phyloP scores from a whole-genome alignment of 2,797 vertebrate genomes.

The Morelia viridis region DNA sequence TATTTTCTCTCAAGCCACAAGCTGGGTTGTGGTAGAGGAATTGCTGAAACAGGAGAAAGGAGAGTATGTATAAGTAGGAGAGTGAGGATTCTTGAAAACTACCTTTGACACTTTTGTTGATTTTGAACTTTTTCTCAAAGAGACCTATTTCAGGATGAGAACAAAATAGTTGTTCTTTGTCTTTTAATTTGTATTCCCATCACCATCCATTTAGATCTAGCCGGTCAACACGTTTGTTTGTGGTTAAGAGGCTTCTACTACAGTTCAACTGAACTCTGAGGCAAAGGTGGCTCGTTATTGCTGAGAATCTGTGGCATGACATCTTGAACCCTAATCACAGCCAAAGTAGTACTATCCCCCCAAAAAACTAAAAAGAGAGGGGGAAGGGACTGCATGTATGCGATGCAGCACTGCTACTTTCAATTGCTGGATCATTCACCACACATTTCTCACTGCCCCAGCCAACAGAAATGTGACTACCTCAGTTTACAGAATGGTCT shows the following conservation, averaged over 20 bases:
- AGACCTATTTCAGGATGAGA: background rate
- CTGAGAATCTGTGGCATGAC: background rate
- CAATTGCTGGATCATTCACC: background rate
- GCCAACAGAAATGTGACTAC: background rate
- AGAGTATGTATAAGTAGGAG: background rate
- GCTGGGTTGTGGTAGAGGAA: background rate
- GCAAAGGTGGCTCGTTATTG: background rate
- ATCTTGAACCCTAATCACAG: background rate
- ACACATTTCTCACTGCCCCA: background rate
- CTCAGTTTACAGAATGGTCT: background rate
- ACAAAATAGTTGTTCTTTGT: background rate
- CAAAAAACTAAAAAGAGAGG: background rate
- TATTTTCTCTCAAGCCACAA: background rate
- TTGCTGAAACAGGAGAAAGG: background rate
- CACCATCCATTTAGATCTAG: background rate
- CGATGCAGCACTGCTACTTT: background rate
- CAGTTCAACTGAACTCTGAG: background rate
- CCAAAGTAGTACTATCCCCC: background rate
- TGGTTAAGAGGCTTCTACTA: background rate
- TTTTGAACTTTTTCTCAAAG: background rate
- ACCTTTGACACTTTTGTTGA: background rate
- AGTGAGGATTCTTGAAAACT: background rate
- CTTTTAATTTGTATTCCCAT: background rate
- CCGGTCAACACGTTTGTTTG: background rate
- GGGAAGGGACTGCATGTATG: background rate